Conservation (phyloP, 1,140 invertebrate genomes). For the Coptotermes formosanus region DNA sequence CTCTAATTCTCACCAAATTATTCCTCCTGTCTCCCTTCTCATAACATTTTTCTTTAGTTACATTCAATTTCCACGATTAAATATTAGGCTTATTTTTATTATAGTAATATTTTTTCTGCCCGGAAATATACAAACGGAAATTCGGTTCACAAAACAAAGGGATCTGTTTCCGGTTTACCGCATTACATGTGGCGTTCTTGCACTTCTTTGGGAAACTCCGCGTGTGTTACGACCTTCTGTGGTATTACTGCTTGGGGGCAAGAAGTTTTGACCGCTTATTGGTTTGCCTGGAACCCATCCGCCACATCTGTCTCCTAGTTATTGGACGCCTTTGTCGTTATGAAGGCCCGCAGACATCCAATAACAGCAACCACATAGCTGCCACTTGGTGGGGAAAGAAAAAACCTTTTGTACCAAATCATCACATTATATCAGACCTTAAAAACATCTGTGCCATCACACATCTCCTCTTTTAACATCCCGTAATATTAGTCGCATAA, state of each 20-base stretch:
- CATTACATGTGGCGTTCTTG: too few relatives aligned
- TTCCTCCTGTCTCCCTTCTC: too few relatives aligned
- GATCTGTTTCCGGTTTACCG: too few relatives aligned
- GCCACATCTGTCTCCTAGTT: conserved; percentile 9
- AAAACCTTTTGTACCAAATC: neutral
- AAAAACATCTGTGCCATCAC: neutral
- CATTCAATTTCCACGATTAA: too few relatives aligned
- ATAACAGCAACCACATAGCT: neutral
- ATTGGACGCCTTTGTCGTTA: neutral
- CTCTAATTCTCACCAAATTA: too few relatives aligned
- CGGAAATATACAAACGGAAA: too few relatives aligned
- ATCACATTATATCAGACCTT: neutral
- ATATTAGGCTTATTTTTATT: too few relatives aligned
- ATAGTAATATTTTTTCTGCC: too few relatives aligned
- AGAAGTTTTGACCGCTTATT: conserved; percentile 8
- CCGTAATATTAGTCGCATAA: neutral
- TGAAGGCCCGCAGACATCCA: neutral
- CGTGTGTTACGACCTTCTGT: neutral
- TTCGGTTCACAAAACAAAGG: too few relatives aligned
- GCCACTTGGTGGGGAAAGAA: neutral
- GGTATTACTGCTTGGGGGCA: neutral
- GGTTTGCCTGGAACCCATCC: conserved; percentile 5
- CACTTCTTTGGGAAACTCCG: neutral
- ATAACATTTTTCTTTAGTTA: too few relatives aligned
- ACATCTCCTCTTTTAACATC: too few relatives aligned